These are phyloP conservation scores for Molossus molossus DNA, from an alignment of 2,797 vertebrate species.

Conservation along the genomic window DNA sequence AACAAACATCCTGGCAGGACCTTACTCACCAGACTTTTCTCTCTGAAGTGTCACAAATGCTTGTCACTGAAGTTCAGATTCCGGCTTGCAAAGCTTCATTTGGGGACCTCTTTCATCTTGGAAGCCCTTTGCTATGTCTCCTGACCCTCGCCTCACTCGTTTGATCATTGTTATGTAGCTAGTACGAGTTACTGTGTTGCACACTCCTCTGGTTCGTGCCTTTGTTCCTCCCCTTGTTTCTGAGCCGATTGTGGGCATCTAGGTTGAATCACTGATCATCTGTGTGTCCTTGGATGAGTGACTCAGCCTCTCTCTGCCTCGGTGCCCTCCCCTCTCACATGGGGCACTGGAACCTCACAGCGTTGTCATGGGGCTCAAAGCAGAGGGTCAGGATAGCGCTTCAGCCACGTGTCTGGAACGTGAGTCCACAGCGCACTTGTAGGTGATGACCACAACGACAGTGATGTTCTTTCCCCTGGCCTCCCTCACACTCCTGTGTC, in stretches of 20 bases:
- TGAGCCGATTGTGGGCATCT: not conserved
- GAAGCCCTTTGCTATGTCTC: not conserved
- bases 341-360: accelerated
- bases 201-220: accelerated
- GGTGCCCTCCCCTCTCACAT: not conserved
- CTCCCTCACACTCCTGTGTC: accelerated
- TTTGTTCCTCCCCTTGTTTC: not conserved
- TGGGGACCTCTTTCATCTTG: not conserved
- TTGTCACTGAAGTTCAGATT: not conserved
- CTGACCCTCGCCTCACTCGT: accelerated
- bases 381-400: no score
- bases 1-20: not conserved
- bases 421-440: accelerated
- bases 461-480: accelerated
- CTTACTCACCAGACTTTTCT: not conserved
- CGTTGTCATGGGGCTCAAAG: not conserved
- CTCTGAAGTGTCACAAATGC: not conserved
- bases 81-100: not conserved
- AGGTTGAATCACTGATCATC: accelerated
- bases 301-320: not conserved
- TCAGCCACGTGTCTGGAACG: accelerated
- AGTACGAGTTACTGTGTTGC: not conserved
- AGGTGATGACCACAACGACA: accelerated
- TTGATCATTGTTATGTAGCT: not conserved
- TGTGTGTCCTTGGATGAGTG: not conserved